These are phyloP conservation scores for Euplagia quadripunctaria DNA, from an alignment of 2,888 invertebrate species.

Conservation along the genomic window DNA sequence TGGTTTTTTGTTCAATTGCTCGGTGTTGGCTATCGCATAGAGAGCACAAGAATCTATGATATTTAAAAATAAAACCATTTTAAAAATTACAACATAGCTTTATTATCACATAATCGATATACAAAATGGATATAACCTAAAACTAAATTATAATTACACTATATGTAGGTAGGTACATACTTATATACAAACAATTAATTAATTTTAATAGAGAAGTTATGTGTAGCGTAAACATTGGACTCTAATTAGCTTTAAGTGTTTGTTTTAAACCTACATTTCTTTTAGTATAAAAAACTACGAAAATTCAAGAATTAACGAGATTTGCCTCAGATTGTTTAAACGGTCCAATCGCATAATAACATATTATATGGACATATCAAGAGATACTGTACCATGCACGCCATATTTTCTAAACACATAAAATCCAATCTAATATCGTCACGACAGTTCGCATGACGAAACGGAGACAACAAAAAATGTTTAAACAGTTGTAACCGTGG, in stretches of 20 bases:
- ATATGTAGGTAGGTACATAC: not conserved
- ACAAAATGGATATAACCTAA: constrained; percentile 46
- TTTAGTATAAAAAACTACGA: not conserved
- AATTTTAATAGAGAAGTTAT: not conserved
- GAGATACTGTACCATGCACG: not conserved
- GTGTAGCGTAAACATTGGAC: not conserved
- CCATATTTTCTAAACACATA: not conserved
- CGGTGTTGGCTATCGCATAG: no score
- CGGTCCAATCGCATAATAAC: no score
- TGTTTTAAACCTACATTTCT: not conserved
- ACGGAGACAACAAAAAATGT: not conserved
- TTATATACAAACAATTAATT: not conserved
- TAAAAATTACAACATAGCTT: constrained; percentile 37
- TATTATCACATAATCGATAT: constrained; percentile 52
- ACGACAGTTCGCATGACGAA: not conserved
- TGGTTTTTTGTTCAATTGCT: not conserved
- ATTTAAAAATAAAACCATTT: constrained; percentile 1
- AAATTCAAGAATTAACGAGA: not conserved
- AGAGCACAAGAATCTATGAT: not conserved
- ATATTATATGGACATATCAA: not conserved
- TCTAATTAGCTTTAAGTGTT: not conserved
- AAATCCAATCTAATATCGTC: not conserved
- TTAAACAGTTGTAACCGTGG: no score
- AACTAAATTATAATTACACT: constrained; percentile 27
- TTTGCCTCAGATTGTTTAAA: not conserved